Percentiles rank a stretch among this genome's conserved stretches.
These are phyloP conservation scores for Dryobota labecula DNA, from an alignment of 2,888 invertebrate genomes.

Conservation along the genomic window DNA sequence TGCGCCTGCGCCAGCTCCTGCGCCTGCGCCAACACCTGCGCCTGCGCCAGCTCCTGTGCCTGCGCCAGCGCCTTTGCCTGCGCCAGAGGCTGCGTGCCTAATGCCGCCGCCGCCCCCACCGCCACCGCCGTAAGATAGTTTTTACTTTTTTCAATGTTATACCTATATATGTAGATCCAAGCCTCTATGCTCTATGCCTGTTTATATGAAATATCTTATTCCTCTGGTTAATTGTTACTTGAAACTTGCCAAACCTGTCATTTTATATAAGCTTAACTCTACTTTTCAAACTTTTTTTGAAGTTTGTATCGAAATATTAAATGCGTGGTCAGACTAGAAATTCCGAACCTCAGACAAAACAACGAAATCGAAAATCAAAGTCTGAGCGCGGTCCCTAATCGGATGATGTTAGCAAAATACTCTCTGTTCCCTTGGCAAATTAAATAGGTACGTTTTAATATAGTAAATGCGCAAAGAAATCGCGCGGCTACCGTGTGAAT, in stretches of 20 bases:
- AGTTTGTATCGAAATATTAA: neutral
- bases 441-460: neutral
- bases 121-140: constrained; percentile 1
- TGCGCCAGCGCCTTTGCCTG: neutral
- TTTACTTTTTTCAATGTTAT: neutral
- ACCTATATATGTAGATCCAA: neutral
- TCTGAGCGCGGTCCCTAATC: neutral
- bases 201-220: neutral
- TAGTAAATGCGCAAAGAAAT: neutral
- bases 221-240: neutral
- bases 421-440: neutral
- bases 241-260: neutral
- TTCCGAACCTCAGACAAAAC: neutral
- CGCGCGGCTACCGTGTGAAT: neutral
- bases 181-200: neutral
- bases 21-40: neutral
- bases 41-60: neutral
- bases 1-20: too few relatives aligned
- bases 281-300: neutral
- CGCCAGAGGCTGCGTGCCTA: too few relatives aligned
- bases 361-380: neutral
- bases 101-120: neutral
- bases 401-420: neutral
- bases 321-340: neutral
- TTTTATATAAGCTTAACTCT: neutral